phyloP scores from a whole-genome alignment of 2,797 vertebrate species.

The Muraenolepis orangiensis region DNA sequence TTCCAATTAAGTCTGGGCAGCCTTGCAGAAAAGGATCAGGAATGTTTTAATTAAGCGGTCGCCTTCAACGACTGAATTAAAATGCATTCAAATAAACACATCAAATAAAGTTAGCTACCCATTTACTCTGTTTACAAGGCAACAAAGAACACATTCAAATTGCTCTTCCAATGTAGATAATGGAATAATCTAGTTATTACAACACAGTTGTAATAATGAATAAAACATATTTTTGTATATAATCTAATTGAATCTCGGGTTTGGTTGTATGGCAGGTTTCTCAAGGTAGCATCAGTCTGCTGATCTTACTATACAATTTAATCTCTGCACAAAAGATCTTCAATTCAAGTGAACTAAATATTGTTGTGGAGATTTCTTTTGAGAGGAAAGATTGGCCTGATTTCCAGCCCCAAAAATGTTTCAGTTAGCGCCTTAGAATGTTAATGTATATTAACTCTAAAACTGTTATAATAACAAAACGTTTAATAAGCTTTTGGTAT shows the following conservation, averaged over 20 bases:
- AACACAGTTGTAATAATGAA: not conserved
- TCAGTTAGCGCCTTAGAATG: not conserved
- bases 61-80: not conserved
- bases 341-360: too few relatives aligned
- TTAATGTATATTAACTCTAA: not conserved
- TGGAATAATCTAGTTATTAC: not conserved
- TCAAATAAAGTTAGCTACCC: not conserved
- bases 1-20: slow-evolving; percentile 14
- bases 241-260: not conserved
- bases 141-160: slow-evolving; percentile 12
- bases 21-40: slow-evolving; percentile 5
- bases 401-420: not conserved
- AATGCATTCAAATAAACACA: not conserved
- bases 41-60: not conserved
- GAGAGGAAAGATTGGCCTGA: not conserved
- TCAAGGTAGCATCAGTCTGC: not conserved
- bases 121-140: not conserved
- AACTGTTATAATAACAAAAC: not conserved
- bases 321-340: not conserved
- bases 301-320: not conserved
- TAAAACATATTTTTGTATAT: not conserved
- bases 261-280: not conserved
- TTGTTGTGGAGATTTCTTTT: not conserved
- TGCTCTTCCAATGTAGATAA: not conserved
- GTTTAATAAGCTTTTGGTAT: not conserved